phyloP scores from a whole-genome alignment of 2,113 vertebrate species.

The Anarhynchus alexandrinus region DNA sequence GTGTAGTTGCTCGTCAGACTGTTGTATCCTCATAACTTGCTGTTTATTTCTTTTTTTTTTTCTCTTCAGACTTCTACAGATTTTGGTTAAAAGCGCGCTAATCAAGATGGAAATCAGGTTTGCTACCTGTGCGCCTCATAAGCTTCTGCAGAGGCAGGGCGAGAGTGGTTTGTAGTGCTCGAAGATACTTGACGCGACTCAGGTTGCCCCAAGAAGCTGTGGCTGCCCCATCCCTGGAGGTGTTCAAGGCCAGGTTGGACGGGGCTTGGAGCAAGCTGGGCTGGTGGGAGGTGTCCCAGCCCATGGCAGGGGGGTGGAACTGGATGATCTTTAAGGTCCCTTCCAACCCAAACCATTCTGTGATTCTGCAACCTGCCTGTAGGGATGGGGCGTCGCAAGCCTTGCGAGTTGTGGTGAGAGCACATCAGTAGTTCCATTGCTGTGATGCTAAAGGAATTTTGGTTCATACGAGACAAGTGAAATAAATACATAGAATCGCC shows the following conservation, averaged over 20 bases:
- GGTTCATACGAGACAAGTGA: not conserved
- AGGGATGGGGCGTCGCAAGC: not conserved
- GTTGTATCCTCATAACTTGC: accelerated
- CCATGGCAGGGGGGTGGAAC: not conserved
- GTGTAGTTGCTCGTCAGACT: accelerated
- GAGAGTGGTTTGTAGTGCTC: accelerated
- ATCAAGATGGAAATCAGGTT: not conserved
- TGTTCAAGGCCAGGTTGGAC: not conserved
- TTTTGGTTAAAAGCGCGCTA: accelerated
- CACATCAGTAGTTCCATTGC: accelerated
- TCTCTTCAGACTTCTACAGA: too few species aligned
- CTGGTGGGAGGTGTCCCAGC: not conserved
- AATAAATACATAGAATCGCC: not conserved
- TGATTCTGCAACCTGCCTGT: not conserved
- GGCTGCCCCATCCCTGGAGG: not conserved
- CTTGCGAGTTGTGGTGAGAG: not conserved
- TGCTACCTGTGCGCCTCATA: accelerated
- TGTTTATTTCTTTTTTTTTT: not conserved
- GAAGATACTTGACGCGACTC: not conserved
- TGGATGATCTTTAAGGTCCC: not conserved
- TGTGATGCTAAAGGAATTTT: not conserved
- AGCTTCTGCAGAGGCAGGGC: not conserved
- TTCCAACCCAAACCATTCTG: not conserved
- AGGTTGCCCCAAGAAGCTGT: not conserved
- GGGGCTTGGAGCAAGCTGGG: not conserved